These are phyloP conservation scores for Archocentrus centrarchus DNA, from an alignment of 2,113 vertebrate species.

Conservation along the genomic window DNA sequence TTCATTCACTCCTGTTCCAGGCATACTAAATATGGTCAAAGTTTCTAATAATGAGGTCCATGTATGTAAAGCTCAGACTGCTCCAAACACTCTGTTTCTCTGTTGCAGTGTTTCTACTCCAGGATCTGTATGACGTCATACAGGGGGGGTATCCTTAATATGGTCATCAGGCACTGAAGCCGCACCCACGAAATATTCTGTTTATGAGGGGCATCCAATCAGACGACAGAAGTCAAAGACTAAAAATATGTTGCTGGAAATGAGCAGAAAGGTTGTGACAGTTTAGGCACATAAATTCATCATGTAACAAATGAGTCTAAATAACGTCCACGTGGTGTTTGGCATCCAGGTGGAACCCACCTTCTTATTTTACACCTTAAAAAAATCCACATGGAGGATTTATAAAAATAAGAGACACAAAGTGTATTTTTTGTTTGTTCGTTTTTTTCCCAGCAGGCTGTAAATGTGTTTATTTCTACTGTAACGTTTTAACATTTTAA, in stretches of 20 bases:
- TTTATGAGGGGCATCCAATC: background rate
- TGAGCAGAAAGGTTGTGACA: no score
- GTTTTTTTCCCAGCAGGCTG: no score
- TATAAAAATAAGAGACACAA: background rate
- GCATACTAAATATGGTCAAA: accelerated
- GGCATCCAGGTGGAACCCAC: background rate
- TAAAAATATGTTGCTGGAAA: no score
- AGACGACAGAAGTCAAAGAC: no score
- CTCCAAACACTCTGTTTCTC: background rate
- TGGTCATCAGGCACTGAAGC: accelerated
- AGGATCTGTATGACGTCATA: background rate
- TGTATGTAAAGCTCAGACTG: background rate
- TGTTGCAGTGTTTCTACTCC: no score
- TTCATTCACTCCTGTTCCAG: background rate
- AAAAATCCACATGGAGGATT: background rate
- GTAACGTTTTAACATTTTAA: background rate
- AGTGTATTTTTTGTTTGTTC: no score
- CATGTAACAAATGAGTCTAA: background rate
- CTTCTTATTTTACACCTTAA: background rate
- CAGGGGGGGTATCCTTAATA: background rate
- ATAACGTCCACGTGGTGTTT: background rate
- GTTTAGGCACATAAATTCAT: no score
- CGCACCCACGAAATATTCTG: background rate
- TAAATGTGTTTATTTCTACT: background rate
- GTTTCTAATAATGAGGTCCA: background rate